Evolutionary conservation across 2,797 vertebrate species (phyloP).

Genomic region (Lagorchestes hirsutus): DNA sequence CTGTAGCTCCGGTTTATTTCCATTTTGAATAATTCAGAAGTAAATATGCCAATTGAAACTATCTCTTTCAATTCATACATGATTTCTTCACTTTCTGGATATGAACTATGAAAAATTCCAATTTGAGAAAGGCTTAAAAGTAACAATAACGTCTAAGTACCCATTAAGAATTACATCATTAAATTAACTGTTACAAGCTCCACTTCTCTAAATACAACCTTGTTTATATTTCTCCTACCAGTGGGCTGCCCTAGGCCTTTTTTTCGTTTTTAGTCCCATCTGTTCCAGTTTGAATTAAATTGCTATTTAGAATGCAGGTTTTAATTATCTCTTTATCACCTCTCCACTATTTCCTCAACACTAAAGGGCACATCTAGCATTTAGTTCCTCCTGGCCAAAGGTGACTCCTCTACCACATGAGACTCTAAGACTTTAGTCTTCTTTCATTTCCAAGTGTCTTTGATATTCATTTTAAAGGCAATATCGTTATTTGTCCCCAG

Average conservation of each 20-base stretch:
- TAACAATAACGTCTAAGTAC: background rate
- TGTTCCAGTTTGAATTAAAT: slow-evolving; percentile 44
- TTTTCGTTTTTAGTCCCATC: slow-evolving; percentile 15
- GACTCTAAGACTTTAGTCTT: background rate
- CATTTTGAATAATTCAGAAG: background rate
- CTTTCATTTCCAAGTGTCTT: background rate
- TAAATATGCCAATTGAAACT: background rate
- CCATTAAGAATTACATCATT: slow-evolving; percentile 25
- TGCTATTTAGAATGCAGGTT: slow-evolving; percentile 66
- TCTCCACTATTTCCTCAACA: slow-evolving; percentile 21
- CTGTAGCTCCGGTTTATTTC: background rate
- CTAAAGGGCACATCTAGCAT: background rate
- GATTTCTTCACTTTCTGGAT: background rate
- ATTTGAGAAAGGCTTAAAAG: slow-evolving; percentile 48
- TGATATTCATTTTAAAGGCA: background rate
- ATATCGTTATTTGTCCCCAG: background rate
- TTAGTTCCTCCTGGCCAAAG: background rate
- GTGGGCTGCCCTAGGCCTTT: background rate
- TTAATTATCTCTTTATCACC: slow-evolving; percentile 76
- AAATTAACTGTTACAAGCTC: background rate
- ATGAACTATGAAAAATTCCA: background rate
- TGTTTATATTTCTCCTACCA: slow-evolving; percentile 33
- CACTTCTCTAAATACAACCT: slow-evolving; percentile 41
- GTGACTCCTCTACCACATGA: background rate
- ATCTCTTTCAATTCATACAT: background rate